phyloP scores from a whole-genome alignment of 2,797 vertebrate species.

The Labroides dimidiatus region DNA sequence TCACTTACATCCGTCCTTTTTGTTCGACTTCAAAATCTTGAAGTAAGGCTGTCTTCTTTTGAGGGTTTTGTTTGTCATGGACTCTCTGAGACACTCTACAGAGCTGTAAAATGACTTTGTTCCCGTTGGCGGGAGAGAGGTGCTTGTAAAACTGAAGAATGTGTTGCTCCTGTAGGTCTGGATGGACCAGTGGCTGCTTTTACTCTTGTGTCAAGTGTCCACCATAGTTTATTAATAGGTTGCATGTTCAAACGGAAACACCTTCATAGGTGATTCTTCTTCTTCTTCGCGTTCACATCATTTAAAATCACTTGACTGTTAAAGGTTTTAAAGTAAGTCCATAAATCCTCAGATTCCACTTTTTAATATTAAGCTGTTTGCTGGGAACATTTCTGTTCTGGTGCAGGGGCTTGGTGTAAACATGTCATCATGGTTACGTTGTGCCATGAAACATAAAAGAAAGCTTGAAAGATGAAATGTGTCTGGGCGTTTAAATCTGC shows the following conservation, averaged over 20 bases:
- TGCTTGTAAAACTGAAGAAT: slow-evolving; percentile 57
- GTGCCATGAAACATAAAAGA: no score
- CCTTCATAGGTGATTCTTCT: not conserved
- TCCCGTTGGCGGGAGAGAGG: slow-evolving; percentile 12
- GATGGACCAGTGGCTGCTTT: slow-evolving; percentile 19
- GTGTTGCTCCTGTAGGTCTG: slow-evolving; percentile 28
- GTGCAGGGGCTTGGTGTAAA: no score
- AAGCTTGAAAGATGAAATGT: no score
- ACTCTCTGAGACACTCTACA: not conserved
- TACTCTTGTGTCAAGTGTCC: slow-evolving; percentile 13
- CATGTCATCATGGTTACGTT: no score
- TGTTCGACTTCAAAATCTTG: not conserved
- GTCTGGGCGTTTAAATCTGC: no score
- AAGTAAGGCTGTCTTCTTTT: slow-evolving; percentile 2
- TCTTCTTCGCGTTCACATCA: no score
- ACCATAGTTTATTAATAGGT: not conserved
- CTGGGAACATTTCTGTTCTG: no score
- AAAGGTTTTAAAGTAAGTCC: no score
- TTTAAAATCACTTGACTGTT: no score
- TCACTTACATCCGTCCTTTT: not conserved
- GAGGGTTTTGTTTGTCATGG: slow-evolving; percentile 34
- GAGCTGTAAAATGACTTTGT: slow-evolving; percentile 16
- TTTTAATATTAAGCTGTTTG: no score
- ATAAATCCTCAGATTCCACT: no score
- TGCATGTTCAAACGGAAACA: not conserved